These are phyloP conservation scores for Orchesella cincta DNA, from an alignment of 1,140 invertebrate species.

Conservation along the genomic window DNA sequence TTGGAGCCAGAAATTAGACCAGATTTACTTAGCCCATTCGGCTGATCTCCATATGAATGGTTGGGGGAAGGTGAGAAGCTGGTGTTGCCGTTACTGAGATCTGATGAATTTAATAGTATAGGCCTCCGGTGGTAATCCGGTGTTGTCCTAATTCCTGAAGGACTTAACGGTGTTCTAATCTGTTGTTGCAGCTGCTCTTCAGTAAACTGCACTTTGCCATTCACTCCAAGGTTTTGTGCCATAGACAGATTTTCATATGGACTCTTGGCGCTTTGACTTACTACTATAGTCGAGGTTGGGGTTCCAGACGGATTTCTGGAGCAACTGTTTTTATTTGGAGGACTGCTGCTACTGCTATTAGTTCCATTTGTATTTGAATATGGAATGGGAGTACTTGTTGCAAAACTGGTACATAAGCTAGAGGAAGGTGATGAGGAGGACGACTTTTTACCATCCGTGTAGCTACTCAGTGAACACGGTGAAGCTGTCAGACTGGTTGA, in stretches of 20 bases:
- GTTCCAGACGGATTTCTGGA: not conserved
- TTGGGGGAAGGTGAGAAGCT: not conserved
- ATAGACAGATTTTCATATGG: constrained; percentile 43
- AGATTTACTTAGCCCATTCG: not conserved
- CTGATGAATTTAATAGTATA: constrained; percentile 2
- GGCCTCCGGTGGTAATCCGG: constrained; percentile 1
- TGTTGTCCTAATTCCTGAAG: constrained; percentile 11
- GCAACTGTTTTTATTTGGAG: no score
- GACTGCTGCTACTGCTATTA: not conserved
- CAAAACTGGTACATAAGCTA: constrained; percentile 13
- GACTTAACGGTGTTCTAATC: not conserved
- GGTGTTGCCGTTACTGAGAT: not conserved
- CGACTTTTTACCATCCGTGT: not conserved
- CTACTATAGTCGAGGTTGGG: not conserved
- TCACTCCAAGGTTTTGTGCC: not conserved
- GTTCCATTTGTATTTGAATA: not conserved
- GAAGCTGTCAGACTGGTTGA: constrained; percentile 13
- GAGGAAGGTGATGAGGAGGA: not conserved
- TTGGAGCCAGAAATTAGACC: not conserved
- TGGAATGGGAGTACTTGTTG: constrained; percentile 17
- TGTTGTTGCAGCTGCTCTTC: not conserved
- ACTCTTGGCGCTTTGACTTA: constrained; percentile 28
- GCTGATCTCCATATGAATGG: not conserved
- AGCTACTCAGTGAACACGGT: constrained; percentile 10
- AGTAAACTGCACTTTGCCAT: not conserved